Base-by-base conservation (phyloP, 2,113 vertebrate genomes). In the Charina bottae region DNA sequence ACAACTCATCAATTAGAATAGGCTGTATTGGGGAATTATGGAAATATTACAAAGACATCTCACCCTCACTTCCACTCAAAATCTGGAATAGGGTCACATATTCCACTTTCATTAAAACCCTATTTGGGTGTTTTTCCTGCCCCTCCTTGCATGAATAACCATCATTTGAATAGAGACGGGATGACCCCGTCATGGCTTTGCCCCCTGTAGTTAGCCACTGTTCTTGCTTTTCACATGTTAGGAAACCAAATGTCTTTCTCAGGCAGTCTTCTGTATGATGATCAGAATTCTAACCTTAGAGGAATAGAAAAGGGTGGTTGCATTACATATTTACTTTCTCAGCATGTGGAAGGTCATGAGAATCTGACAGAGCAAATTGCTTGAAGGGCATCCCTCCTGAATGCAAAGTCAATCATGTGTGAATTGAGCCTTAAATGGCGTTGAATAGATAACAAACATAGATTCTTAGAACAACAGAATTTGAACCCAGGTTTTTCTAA, bases 401-500 rank as follows among this genome's bases (percentile, higher is more conserved):
- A 42, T 59, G 37, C 23, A 84, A 26, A 90, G 72, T 37, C 8
- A 84, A 60, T n/a, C 26, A 54, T 37, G 42, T 83, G 53, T 60
- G 24, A 85, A 59, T 42, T 59, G 28, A 54, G 3, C 5, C 56
- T 86, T 72, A n/a, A 72, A 21, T 72, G 28, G 28, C 55, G 3
- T 37, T 42, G 33, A 78, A 78, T 8, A 19, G 33, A 37, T 78
- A 37, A 37, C n/a, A 78, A 78, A 19, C 37, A 78, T 19, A 78
- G 15, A 19, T 68, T n/a, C 68, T 17, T 72, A 72, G 3, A 19
- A 37, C 15, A 72, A 49, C 46, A 90, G 90, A 55, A 93, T 59
- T 53, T 89, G 46, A 94, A 89, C 21, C 56, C 89, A 92, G 46
- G 28, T 19, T 12, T 26, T 33, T 12, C 83, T 21, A 94, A 19